A percentile compares a stretch with the other conserved stretches of the same genome.
These are phyloP conservation scores for Equus przewalskii DNA, from an alignment of 2,113 vertebrate genomes.

Conservation along the genomic window DNA sequence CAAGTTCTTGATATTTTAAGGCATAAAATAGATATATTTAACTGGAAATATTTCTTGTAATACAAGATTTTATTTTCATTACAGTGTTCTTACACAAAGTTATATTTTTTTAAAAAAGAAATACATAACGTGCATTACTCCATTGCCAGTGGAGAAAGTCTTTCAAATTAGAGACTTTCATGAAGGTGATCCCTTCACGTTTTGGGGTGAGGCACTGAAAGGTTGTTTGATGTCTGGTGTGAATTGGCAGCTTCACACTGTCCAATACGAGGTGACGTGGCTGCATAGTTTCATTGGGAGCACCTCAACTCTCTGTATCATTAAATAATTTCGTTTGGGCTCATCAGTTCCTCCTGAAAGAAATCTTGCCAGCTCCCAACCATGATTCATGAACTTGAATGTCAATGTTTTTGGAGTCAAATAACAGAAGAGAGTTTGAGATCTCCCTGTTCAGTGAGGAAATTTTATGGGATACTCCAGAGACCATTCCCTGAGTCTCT, in stretches of 20 bases:
- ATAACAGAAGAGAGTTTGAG: not conserved
- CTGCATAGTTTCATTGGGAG: not conserved
- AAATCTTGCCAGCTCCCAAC: not conserved
- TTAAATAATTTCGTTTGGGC: not conserved
- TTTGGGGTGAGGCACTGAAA: not conserved
- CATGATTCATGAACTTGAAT: not conserved
- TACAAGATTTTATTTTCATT: not conserved
- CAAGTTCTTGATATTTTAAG: not conserved
- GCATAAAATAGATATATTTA: not conserved
- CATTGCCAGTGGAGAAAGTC: not conserved
- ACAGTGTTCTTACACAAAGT: not conserved
- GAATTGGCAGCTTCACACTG: not conserved
- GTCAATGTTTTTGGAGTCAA: not conserved
- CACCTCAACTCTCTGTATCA: not conserved
- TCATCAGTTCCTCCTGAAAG: not conserved
- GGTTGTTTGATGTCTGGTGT: not conserved
- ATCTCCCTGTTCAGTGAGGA: not conserved
- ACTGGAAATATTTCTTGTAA: not conserved
- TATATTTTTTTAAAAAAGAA: not conserved
- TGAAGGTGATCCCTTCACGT: not conserved
- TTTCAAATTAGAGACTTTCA: slow-evolving; percentile 4
- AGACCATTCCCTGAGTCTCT: not conserved
- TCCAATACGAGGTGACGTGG: not conserved
- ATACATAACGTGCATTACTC: not conserved
- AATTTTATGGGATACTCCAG: not conserved